These are phyloP conservation scores for Neopelma chrysocephalum DNA, from an alignment of 2,797 vertebrate species.

Conservation along the genomic window DNA sequence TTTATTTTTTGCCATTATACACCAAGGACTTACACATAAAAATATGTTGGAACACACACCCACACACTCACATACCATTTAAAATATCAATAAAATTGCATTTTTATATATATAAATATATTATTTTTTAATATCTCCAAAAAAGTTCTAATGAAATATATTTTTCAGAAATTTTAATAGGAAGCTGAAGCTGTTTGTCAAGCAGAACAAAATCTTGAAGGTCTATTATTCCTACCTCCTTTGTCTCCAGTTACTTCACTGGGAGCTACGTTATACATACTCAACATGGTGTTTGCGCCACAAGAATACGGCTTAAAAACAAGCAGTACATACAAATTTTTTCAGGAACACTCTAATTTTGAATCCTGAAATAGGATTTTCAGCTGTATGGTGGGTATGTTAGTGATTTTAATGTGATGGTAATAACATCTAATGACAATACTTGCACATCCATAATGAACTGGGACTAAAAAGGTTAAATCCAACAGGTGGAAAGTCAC, in stretches of 20 bases:
- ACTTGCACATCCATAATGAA: neutral
- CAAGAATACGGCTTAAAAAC: neutral
- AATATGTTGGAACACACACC: neutral
- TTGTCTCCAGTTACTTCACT: neutral
- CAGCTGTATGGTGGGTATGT: neutral
- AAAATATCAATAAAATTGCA: neutral
- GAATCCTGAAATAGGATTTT: neutral
- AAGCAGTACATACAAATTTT: neutral
- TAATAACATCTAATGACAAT: neutral
- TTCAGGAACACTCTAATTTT: neutral
- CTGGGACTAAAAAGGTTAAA: neutral
- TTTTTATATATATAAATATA: no score
- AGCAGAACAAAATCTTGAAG: neutral
- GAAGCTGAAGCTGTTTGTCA: neutral
- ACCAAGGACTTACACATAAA: neutral
- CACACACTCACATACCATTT: no score
- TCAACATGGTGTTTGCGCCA: rapidly evolving
- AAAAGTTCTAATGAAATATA: neutral
- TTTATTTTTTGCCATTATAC: neutral
- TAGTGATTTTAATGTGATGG: neutral
- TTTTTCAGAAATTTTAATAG: neutral
- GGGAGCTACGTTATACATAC: neutral
- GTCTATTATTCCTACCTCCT: neutral
- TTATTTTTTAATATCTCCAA: neutral
- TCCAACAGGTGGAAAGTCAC: rapidly evolving